These are phyloP conservation scores for Drosophila mauritiana DNA, from an alignment of 1,140 invertebrate species.

Conservation along the genomic window DNA sequence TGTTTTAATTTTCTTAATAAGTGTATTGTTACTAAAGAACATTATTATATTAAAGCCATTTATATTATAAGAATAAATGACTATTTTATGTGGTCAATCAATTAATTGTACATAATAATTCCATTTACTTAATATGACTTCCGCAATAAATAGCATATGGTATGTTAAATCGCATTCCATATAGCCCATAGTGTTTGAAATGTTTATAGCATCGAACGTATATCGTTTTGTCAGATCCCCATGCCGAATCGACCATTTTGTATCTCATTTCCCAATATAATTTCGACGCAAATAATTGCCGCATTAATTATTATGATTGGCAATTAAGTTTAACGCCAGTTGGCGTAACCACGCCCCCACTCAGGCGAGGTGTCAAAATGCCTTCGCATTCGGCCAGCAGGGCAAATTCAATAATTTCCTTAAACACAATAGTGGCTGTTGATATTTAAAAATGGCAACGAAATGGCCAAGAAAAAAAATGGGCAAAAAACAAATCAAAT, in stretches of 20 bases:
- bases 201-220: slow-evolving; percentile 7
- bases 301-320: slow-evolving; percentile 44
- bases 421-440: slow-evolving; percentile 27
- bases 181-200: slow-evolving; percentile 2
- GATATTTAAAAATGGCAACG: slow-evolving; percentile 31
- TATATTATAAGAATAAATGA: neutral
- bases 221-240: slow-evolving; percentile 13
- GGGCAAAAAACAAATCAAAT: slow-evolving; percentile 4
- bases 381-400: neutral
- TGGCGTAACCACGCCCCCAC: slow-evolving; percentile 15
- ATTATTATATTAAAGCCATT: neutral
- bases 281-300: slow-evolving; percentile 17
- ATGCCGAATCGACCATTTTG: neutral
- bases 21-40: neutral
- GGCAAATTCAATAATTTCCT: slow-evolving; percentile 15
- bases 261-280: slow-evolving; percentile 10
- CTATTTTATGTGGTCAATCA: neutral
- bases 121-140: neutral
- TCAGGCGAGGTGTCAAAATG: slow-evolving; percentile 19
- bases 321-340: slow-evolving; percentile 24
- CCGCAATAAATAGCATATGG: neutral
- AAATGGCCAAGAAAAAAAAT: slow-evolving; percentile 23
- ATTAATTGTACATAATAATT: neutral
- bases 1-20: neutral
- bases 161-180: slow-evolving; percentile 4